phyloP scores from a whole-genome alignment of 2,888 invertebrate genomes.

The Ormyrus nitidulus region DNA sequence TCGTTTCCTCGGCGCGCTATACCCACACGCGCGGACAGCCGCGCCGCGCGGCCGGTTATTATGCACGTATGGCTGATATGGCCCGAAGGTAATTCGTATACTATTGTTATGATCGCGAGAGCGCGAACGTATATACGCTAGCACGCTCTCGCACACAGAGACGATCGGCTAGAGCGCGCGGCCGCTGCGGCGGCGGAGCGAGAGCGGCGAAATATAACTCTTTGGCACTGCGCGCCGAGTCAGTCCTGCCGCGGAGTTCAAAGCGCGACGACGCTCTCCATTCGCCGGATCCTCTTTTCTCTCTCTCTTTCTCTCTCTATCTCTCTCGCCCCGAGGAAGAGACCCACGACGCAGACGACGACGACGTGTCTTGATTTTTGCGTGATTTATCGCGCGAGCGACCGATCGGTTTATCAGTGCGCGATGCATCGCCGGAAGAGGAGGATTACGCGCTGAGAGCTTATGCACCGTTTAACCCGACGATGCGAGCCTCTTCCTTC shows the following conservation, averaged over 20 bases:
- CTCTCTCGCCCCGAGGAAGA: no score
- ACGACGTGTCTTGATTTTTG: no score
- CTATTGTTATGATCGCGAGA: constrained; percentile 73
- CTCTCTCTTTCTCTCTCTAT: no score
- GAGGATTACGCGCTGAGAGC: constrained; percentile 7
- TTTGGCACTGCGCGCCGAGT: constrained; percentile 56
- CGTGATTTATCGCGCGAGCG: no score
- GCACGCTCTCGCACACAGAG: constrained; percentile 52
- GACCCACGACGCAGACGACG: no score
- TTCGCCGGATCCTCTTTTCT: not conserved
- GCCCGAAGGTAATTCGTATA: constrained; percentile 71
- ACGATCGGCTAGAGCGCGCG: no score
- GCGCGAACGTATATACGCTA: constrained; percentile 61
- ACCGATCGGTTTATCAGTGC: not conserved
- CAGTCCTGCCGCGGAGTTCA: constrained; percentile 61
- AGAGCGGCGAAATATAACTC: constrained; percentile 14
- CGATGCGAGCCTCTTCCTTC: constrained; percentile 5
- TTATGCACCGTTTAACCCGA: not conserved
- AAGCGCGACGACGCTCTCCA: not conserved
- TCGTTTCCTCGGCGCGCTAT: no score
- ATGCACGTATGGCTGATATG: constrained; percentile 68
- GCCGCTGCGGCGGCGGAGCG: not conserved
- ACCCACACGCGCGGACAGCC: not conserved
- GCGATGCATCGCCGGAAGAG: constrained; percentile 12
- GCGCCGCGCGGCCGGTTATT: constrained; percentile 67